Conservation (phyloP, 2,888 invertebrate species). For the Drosophila parthenogenetica region DNA sequence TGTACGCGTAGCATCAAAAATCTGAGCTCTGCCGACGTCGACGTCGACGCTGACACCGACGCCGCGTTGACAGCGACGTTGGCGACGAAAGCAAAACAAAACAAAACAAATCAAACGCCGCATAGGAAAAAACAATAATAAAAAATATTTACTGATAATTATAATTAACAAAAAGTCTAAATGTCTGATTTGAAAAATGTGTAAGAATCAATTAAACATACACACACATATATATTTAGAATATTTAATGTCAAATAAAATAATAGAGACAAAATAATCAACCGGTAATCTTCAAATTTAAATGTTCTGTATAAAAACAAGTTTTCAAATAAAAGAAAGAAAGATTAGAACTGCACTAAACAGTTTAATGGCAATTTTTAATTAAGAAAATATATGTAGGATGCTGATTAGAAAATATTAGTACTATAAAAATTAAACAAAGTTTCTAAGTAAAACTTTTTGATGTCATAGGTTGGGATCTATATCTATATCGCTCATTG, state of each 20-base stretch:
- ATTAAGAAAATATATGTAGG: background rate
- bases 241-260: constrained; percentile 5
- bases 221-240: no score
- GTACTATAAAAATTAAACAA: background rate
- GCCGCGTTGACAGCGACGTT: constrained; percentile 26
- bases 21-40: constrained; percentile 17
- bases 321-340: constrained; percentile 2
- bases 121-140: constrained; percentile 5
- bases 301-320: constrained; percentile 10
- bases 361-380: background rate
- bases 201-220: constrained; percentile 22
- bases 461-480: background rate
- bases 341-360: constrained; percentile 1
- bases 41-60: background rate
- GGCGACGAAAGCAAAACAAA: constrained; percentile 1
- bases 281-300: constrained; percentile 31
- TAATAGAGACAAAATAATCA: constrained; percentile 14
- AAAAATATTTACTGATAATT: constrained; percentile 41
- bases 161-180: constrained; percentile 24
- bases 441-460: background rate
- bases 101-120: constrained; percentile 4
- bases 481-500: background rate
- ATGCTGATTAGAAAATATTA: constrained; percentile 10
- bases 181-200: background rate
- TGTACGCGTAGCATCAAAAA: constrained; percentile 33